A percentile compares a stretch with the other conserved stretches of the same genome.
Evolutionary conservation across 2,888 invertebrate genomes (phyloP).

Genomic region (Dicycla oo): DNA sequence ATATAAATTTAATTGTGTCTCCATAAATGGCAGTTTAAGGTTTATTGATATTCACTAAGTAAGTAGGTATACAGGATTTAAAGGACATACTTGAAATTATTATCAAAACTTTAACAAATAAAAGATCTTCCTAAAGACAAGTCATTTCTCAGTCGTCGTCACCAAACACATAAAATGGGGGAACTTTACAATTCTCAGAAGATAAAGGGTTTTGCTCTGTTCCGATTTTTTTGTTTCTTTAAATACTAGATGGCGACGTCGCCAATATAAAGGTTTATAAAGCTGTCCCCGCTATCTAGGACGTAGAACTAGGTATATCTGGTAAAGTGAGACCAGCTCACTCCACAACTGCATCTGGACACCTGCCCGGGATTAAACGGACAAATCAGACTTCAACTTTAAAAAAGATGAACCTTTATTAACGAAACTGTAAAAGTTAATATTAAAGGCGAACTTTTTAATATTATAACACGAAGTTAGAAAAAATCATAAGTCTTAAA

Average conservation of each 20-base stretch:
- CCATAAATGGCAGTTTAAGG: too few relatives aligned
- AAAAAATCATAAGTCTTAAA: slow-evolving; percentile 75
- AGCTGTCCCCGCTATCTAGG: slow-evolving; percentile 3
- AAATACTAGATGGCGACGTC: neutral
- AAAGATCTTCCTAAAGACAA: slow-evolving; percentile 3
- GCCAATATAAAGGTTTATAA: slow-evolving; percentile 26
- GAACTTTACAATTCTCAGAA: slow-evolving; percentile 20
- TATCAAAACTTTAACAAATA: too few relatives aligned
- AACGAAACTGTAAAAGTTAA: slow-evolving; percentile 69
- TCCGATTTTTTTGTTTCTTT: slow-evolving; percentile 12
- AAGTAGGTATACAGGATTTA: too few relatives aligned
- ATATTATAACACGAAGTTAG: slow-evolving; percentile 69
- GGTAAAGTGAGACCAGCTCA: slow-evolving; percentile 19
- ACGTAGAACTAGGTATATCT: slow-evolving; percentile 1
- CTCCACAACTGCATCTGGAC: slow-evolving; percentile 19
- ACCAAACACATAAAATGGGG: neutral
- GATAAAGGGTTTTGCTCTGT: slow-evolving; percentile 11
- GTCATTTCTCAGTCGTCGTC: neutral
- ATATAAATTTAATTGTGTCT: too few relatives aligned
- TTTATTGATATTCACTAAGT: too few relatives aligned
- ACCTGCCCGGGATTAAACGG: slow-evolving; percentile 40
- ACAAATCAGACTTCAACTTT: slow-evolving; percentile 24
- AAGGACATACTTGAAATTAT: neutral
- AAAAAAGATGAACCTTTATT: slow-evolving; percentile 53
- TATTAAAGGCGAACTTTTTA: slow-evolving; percentile 75